A percentile compares a stretch with the other conserved stretches of the same genome.
phyloP scores from a whole-genome alignment of 1,140 invertebrate genomes.

The Plectrocnemia conspersa region DNA sequence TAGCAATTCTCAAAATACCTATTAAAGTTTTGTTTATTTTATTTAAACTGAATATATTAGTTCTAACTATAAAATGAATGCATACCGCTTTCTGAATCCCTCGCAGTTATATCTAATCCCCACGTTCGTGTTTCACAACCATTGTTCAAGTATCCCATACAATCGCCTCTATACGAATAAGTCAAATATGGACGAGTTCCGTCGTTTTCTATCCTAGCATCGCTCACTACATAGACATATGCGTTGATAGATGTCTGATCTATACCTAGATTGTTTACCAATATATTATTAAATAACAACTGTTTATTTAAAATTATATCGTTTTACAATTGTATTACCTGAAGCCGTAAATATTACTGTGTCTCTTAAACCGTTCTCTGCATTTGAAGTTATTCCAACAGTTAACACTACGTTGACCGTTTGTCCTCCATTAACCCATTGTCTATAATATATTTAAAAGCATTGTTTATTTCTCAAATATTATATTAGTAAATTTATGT shows the following conservation, averaged over 20 bases:
- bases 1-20: constrained; percentile 57
- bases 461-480: too few species aligned
- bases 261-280: constrained; percentile 40
- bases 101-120: constrained; percentile 57
- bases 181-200: constrained; percentile 46
- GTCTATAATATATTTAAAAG: constrained; percentile 37
- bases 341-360: constrained; percentile 54
- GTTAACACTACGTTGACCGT: constrained; percentile 52
- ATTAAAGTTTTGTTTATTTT: not conserved
- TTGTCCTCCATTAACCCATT: constrained; percentile 49
- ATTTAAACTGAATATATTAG: not conserved
- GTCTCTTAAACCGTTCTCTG: constrained; percentile 50
- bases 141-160: constrained; percentile 43
- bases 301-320: not conserved
- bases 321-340: constrained; percentile 39
- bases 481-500: not conserved
- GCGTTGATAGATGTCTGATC: constrained; percentile 44
- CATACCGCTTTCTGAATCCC: constrained; percentile 53
- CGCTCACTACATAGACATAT: constrained; percentile 50
- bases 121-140: constrained; percentile 55
- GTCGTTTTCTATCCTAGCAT: constrained; percentile 39
- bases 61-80: constrained; percentile 13
- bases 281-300: too few species aligned
- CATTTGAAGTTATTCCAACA: constrained; percentile 46
- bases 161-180: constrained; percentile 54